Percentiles rank a stretch among this genome's conserved stretches.
Conservation (phyloP, 92 coral and sea anemone genomes). For the Isaurus tuberculatus region DNA sequence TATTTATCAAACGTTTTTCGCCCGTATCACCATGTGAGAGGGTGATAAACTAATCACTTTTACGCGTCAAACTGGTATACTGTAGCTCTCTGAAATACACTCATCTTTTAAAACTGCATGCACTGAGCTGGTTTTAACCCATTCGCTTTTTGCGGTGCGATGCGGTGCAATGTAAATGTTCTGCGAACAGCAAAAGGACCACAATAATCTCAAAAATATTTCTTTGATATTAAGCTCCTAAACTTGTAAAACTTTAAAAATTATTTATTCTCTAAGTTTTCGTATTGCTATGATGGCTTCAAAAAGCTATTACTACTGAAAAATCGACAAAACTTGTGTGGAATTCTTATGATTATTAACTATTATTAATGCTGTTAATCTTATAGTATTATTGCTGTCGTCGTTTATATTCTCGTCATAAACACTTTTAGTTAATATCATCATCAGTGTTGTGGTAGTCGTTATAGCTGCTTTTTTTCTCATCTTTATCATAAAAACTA, state of each 20-base stretch:
- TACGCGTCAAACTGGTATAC: neutral
- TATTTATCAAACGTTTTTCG: too few relatives aligned
- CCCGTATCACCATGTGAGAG: too few relatives aligned
- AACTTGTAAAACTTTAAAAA: neutral
- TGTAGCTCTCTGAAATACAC: neutral
- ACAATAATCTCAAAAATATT: neutral
- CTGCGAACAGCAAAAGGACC: neutral
- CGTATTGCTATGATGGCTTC: slow-evolving; percentile 1
- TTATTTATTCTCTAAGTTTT: neutral
- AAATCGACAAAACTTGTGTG: neutral
- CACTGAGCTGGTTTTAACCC: neutral
- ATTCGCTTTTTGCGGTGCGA: neutral
- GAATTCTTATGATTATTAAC: neutral
- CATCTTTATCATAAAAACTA: neutral
- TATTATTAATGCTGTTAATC: too few relatives aligned
- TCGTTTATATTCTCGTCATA: neutral
- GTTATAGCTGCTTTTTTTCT: neutral
- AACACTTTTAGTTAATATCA: neutral
- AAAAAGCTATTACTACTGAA: neutral
- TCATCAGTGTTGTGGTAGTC: neutral
- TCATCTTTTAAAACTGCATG: neutral
- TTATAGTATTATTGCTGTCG: neutral
- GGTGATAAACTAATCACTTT: too few relatives aligned
- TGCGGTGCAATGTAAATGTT: neutral
- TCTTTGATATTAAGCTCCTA: neutral